Base-by-base conservation (phyloP, 2,888 invertebrate genomes). In the Priocnemis perturbator region DNA sequence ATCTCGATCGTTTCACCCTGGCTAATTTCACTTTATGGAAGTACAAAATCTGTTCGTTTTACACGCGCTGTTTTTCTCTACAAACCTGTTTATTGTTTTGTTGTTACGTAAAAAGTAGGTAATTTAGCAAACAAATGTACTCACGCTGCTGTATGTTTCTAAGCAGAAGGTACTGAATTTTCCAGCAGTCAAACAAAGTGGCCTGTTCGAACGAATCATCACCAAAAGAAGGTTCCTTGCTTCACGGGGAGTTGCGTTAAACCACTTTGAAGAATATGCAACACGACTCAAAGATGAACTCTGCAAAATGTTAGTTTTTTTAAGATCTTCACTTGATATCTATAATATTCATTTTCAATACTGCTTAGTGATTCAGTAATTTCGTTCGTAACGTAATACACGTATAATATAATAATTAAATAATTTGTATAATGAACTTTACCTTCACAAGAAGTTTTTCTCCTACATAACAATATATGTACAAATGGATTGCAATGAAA, bases 401-500 rank as follows among this genome's bases (percentile, higher is more conserved):
- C n/a, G n/a, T 26, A 26, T 26, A 26, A 26, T 26, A 26, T 26
- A 26, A 26, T 26, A 26, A 26, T 26, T 5, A 26, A 26, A 3
- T 26, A 26, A 26, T 26, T 26, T 5, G 26, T n/a, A n/a, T 47
- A 37, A 37, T 11, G 14, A 11, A 11, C 14, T n/a, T 9, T 71
- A 78, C 79, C 68, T 81, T 63, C 15, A 58, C 7, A 1, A 62
- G 53, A 55, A 84, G 73, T 58, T 19, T 73, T 11, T 83, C 83
- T 4, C 82, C 84, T 0, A 79, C 75, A 68, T 82, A 84, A 62
- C 84, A 84, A 57, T 83, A 82, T n/a, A 82, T 58, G 44, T 73
- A 84, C 1, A 83, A 45, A 55, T 84, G 84, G 45, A 79, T 17
- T 53, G 78, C 55, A 14, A 78, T 68, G n/a, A 76, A 81, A 44